A percentile compares a stretch with the other conserved stretches of the same genome.
phyloP scores from a whole-genome alignment of 2,888 invertebrate genomes.

The Cerastis leucographa region DNA sequence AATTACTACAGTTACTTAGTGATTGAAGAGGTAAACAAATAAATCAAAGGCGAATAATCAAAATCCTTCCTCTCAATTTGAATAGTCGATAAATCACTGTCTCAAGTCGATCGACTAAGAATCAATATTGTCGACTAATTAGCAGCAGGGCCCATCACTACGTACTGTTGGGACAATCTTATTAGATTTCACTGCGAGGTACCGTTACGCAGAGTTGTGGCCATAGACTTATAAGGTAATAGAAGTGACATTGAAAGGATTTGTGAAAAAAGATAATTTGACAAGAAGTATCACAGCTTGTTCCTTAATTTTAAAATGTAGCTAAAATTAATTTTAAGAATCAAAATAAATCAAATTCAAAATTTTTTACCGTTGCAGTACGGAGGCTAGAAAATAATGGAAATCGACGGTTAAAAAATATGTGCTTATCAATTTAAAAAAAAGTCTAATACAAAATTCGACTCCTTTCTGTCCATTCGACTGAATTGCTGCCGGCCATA shows the following conservation, averaged over 20 bases:
- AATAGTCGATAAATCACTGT: slow-evolving; percentile 47
- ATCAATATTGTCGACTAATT: slow-evolving; percentile 47
- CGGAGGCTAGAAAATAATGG: neutral
- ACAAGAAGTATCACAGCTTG: neutral
- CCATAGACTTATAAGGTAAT: neutral
- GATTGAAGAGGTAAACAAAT: slow-evolving; percentile 24
- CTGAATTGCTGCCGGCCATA: neutral
- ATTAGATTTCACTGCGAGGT: slow-evolving; percentile 50
- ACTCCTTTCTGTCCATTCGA: neutral
- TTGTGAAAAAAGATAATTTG: neutral
- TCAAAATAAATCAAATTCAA: neutral
- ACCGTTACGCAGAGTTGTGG: slow-evolving; percentile 5
- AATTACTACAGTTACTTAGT: neutral
- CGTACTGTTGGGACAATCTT: slow-evolving; percentile 29
- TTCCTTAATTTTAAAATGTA: neutral
- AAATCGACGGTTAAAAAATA: neutral
- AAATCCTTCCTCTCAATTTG: slow-evolving; percentile 15
- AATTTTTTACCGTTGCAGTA: neutral
- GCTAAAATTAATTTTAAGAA: neutral
- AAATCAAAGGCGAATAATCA: slow-evolving; percentile 21
- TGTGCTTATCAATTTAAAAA: too few relatives aligned
- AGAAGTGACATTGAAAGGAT: neutral
- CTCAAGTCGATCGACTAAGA: slow-evolving; percentile 22
- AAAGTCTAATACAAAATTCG: too few relatives aligned
- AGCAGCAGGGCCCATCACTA: slow-evolving; percentile 33